phyloP scores from a whole-genome alignment of 1,140 invertebrate genomes.

The Dreissena rostriformis region DNA sequence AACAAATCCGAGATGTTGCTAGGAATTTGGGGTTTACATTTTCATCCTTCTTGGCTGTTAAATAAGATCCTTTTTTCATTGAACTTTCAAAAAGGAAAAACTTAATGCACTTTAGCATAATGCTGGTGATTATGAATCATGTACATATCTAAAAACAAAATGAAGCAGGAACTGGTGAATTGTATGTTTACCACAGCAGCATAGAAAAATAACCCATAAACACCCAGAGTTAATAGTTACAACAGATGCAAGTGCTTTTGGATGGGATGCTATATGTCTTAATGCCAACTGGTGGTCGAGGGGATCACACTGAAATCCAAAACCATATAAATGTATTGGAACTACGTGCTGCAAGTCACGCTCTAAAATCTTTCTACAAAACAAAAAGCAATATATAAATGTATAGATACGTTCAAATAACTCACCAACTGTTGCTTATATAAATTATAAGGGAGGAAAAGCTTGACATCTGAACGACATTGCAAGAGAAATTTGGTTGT shows the following conservation, averaged over 20 bases:
- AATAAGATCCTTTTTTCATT: conserved; percentile 25
- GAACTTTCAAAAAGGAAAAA: conserved; percentile 15
- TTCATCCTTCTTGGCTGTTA: conserved; percentile 10
- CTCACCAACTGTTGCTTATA: no score
- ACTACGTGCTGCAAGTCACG: conserved; percentile 1
- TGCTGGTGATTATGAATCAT: conserved; percentile 24
- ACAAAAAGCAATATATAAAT: neutral
- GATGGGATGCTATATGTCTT: conserved; percentile 15
- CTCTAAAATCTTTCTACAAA: conserved; percentile 1
- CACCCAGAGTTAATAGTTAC: conserved; percentile 24
- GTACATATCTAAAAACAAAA: neutral
- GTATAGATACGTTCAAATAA: neutral
- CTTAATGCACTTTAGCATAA: neutral
- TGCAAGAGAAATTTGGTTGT: no score
- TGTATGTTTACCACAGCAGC: conserved; percentile 4
- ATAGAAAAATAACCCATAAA: conserved; percentile 8
- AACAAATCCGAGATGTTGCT: conserved; percentile 29
- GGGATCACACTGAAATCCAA: conserved; percentile 1
- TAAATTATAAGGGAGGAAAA: neutral
- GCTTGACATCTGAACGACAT: neutral
- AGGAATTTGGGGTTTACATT: conserved; percentile 2
- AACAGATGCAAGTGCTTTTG: conserved; percentile 14
- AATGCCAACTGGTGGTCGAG: conserved; percentile 24
- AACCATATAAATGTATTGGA: conserved; percentile 27
- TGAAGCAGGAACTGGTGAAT: conserved; percentile 36